phyloP scores from a whole-genome alignment of 2,888 invertebrate genomes.

The Thalpophila matura region DNA sequence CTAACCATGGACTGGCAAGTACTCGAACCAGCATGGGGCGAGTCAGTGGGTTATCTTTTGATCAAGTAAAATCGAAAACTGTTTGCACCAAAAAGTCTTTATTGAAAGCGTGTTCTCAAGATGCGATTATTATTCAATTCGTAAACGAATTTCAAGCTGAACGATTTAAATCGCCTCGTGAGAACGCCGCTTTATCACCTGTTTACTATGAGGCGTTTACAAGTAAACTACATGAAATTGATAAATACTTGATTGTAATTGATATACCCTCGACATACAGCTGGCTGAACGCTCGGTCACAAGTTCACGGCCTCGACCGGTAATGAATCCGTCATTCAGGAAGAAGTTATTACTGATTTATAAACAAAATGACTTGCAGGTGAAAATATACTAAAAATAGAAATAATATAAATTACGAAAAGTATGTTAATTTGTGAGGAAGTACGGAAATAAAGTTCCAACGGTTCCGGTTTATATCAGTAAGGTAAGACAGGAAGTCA shows the following conservation, averaged over 20 bases:
- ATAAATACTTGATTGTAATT: conserved; percentile 1
- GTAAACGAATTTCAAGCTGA: too few relatives aligned
- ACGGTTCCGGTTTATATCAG: conserved; percentile 25
- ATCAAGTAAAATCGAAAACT: too few relatives aligned
- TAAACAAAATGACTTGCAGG: conserved; percentile 23
- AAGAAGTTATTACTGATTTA: conserved; percentile 27
- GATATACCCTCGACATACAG: conserved; percentile 6
- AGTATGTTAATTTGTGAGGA: conserved; percentile 42
- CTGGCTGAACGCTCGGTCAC: background rate
- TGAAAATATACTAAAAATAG: conserved; percentile 45
- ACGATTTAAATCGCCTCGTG: too few relatives aligned
- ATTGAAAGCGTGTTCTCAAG: too few relatives aligned
- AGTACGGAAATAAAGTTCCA: conserved; percentile 55
- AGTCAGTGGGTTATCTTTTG: too few relatives aligned
- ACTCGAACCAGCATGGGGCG: too few relatives aligned
- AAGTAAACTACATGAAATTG: background rate
- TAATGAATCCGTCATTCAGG: conserved; percentile 38
- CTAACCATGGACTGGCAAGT: too few relatives aligned
- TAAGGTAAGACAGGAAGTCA: conserved; percentile 44
- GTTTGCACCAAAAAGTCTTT: too few relatives aligned
- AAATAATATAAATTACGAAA: conserved; percentile 29
- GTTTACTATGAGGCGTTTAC: too few relatives aligned
- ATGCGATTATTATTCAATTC: too few relatives aligned
- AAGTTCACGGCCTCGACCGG: conserved; percentile 29
- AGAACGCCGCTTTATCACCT: too few relatives aligned